A percentile compares a stretch with the other conserved stretches of the same genome.
Conservation (phyloP, 2,113 vertebrate genomes). For the Ammodytes dubius region DNA sequence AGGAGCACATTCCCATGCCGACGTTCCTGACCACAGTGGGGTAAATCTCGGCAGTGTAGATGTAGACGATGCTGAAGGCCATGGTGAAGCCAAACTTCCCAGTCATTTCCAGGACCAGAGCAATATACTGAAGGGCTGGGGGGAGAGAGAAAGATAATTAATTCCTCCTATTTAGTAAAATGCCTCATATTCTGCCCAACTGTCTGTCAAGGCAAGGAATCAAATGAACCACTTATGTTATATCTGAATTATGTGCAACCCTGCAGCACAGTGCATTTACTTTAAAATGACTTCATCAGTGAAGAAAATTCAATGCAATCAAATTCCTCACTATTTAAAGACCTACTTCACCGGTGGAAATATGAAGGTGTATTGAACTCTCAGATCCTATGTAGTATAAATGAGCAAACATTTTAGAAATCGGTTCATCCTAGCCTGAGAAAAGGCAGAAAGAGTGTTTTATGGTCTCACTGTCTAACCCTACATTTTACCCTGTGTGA, state of each 20-base stretch:
- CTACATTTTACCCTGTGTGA: no score
- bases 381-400: no score
- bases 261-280: background rate
- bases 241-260: no score
- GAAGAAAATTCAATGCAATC: background rate
- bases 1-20: constrained; percentile 95
- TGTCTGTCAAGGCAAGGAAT: background rate
- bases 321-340: background rate
- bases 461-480: no score
- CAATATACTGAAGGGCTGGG: constrained; percentile 83
- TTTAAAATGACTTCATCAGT: no score
- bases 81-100: constrained; percentile 95
- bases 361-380: no score
- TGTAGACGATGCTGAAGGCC: constrained; percentile 92
- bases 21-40: constrained; percentile 95
- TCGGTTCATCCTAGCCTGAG: no score
- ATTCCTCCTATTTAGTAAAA: background rate
- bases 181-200: background rate
- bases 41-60: constrained; percentile 95
- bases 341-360: no score
- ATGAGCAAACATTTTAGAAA: no score
- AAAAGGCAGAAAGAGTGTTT: no score
- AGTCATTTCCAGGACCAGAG: constrained; percentile 89
- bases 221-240: background rate
- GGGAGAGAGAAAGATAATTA: background rate